Evolutionary conservation across 2,888 invertebrate species (phyloP), one percentile per base, ranked within the genome.

Genomic region (Caprella mutica): DNA sequence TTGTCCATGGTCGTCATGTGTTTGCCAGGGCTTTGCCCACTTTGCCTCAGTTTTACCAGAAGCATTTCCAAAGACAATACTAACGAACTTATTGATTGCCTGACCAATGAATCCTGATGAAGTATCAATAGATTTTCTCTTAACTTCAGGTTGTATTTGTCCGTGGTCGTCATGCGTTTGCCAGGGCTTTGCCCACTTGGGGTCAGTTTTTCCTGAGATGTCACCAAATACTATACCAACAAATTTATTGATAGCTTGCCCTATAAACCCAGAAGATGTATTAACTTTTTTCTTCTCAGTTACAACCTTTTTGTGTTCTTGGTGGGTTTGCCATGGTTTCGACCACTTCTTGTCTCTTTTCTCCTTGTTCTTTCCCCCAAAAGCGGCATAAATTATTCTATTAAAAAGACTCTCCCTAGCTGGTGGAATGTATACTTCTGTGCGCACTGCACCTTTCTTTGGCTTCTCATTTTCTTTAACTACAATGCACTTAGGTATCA

Each of bases 21-120:
- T 63, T 29, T 63, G 63, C 63, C 63, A 63, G 0, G 63, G 59
- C 19, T 59, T 33, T 17, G 63, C 57, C 55, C 52, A 63, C n/a
- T 63, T 63, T 3, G 59, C 48, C 30, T 57, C 63, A 14, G 59
- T 51, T 23, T 53, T 27, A 4, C 33, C 30, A n/a, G 44, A 24
- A 8, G 39, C 55, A 23, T 59, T 57, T 21, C 24, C 14, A 40
- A 63, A 63, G 3, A 63, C n/a, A n/a, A 63, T 38, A 21, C 42
- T 42, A 8, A 59, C 59, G 6, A 63, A 52, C 26, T 46, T 52
- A 33, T 63, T 56, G 2, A 61, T 26, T 5, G 52, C 19, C 3
- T 52, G 50, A 2, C 57, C 54, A n/a, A 38, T 23, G 5, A 35
- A 24, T 27, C 23, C 39, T 39, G 3, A 8, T 50, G 4, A n/a